Base-by-base conservation (phyloP, 2,888 invertebrate species). In the Chloromyia formosa region DNA sequence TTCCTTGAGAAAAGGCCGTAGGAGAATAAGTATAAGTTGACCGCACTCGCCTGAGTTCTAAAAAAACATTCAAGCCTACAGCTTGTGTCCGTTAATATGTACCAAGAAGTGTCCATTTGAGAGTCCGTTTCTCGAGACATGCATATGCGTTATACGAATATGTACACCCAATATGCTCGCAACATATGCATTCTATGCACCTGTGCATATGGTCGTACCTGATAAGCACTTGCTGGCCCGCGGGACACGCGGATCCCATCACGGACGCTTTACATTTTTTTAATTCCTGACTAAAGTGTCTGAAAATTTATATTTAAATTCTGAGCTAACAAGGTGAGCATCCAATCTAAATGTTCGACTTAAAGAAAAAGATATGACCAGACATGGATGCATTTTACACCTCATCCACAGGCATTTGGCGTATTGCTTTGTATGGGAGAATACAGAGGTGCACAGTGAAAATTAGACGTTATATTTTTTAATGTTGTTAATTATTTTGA, bases 241-340 rank as follows among this genome's bases (percentile, higher is more conserved):
- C 23, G 62, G 62, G 62, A 64, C 20, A 42, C 23, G 60, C 60
- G 60, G 60, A 27, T 35, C 16, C 60, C 14, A 27, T 10, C n/a
- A 42, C 7, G 62, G 18, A 42, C 20, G 23, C 42, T 64, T 64
- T 42, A 64, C 62, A 42, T 66, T 66, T 66, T 68, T 54, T 54
- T 66, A 54, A 69, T 54, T 69, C 62, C 61, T 18, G 18, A 23
- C 60, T 74, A 74, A 77, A 73, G 69, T 75, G 75, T 77, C 74
- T 74, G 74, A 77, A 77, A 77, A 75, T 77, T 77, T 77, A 69
- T 69, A 77, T 75, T 73, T 75, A 75, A 75, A 77, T 75, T 77
- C 75, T 74, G 74, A 56, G 71, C 74, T 75, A 77, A 75, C 75
- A 77, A 77, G 77, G 72, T 77, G 75, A 77, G 73, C 71, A 76